Evolutionary conservation across 35 echinoderm and acorn worm species (phyloP).

Genomic region (Anneissia japonica): DNA sequence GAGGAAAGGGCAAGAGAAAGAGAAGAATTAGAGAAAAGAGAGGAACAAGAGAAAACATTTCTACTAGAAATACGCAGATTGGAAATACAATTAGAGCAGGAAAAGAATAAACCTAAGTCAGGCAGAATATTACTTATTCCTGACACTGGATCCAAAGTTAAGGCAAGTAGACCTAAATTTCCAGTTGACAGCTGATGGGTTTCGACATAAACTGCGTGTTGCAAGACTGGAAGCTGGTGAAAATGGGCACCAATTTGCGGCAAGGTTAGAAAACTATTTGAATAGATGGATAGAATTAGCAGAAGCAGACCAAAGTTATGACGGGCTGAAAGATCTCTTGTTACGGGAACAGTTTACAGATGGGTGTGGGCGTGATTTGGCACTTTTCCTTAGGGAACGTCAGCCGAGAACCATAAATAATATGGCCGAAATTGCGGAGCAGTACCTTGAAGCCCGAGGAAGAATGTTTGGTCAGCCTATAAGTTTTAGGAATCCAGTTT

Average conservation of each 20-base stretch:
- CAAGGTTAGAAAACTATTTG: constrained; percentile 21
- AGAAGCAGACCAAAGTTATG: constrained; percentile 17
- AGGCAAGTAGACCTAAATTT: constrained; percentile 30
- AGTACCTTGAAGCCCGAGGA: background rate
- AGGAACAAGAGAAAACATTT: background rate
- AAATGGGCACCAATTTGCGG: constrained; percentile 18
- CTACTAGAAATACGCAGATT: background rate
- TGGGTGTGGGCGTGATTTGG: constrained; percentile 2
- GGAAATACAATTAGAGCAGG: constrained; percentile 22
- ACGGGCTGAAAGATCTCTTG: constrained; percentile 22
- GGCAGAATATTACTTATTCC: background rate
- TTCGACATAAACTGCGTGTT: constrained; percentile 3
- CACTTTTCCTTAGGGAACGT: constrained; percentile 8
- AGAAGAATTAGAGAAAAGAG: constrained; percentile 27
- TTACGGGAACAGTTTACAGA: constrained; percentile 40
- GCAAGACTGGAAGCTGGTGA: constrained; percentile 7
- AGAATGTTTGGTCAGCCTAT: background rate
- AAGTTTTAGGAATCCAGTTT: too few species aligned
- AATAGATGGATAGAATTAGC: constrained; percentile 33
- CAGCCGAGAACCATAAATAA: background rate
- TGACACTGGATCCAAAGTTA: constrained; percentile 42
- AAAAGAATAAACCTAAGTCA: background rate
- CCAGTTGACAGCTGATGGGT: constrained; percentile 24
- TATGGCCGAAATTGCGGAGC: background rate
- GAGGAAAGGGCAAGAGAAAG: too few species aligned